Percentiles rank a stretch among this genome's conserved stretches.
Conservation (phyloP, 2,888 invertebrate genomes). For the Drosophila mercatorum region DNA sequence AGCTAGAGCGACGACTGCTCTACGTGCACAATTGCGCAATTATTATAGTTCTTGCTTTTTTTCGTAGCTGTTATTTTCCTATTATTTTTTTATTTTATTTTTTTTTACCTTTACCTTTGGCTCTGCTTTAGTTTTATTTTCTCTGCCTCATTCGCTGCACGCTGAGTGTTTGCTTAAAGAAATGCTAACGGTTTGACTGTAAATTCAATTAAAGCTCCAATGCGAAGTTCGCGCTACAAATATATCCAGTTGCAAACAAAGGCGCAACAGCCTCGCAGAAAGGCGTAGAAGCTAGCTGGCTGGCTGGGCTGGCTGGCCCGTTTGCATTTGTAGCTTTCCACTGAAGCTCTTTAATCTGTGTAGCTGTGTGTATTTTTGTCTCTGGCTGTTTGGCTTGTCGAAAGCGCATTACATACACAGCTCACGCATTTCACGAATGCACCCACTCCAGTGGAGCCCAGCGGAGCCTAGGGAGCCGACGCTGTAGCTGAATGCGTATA, state of each 20-base stretch:
- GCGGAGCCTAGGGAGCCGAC: conserved; percentile 33
- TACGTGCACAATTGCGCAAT: conserved; percentile 58
- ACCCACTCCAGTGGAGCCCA: conserved; percentile 57
- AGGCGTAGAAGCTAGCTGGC: conserved; percentile 10
- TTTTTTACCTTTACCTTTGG: not conserved
- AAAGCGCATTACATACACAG: conserved; percentile 68
- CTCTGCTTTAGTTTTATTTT: conserved; percentile 23
- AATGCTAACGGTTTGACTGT: conserved; percentile 64
- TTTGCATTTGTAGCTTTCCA: conserved; percentile 24
- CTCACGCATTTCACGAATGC: conserved; percentile 64
- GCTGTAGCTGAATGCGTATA: conserved; percentile 23
- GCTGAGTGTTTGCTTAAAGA: conserved; percentile 33
- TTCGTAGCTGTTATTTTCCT: conserved; percentile 13
- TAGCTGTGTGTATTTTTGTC: conserved; percentile 12
- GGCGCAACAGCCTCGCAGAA: conserved; percentile 36
- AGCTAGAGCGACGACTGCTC: conserved; percentile 20
- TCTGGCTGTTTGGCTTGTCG: conserved; percentile 50
- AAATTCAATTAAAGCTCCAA: conserved; percentile 66
- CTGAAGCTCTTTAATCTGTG: too few relatives aligned
- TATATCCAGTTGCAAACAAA: conserved; percentile 58
- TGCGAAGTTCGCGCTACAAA: conserved; percentile 13
- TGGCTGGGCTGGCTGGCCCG: conserved; percentile 15
- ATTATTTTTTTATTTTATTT: not conserved
- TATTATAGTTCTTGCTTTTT: conserved; percentile 40
- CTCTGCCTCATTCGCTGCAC: conserved; percentile 16